These are phyloP conservation scores for Pterois miles DNA, from an alignment of 2,797 vertebrate species.

Conservation along the genomic window DNA sequence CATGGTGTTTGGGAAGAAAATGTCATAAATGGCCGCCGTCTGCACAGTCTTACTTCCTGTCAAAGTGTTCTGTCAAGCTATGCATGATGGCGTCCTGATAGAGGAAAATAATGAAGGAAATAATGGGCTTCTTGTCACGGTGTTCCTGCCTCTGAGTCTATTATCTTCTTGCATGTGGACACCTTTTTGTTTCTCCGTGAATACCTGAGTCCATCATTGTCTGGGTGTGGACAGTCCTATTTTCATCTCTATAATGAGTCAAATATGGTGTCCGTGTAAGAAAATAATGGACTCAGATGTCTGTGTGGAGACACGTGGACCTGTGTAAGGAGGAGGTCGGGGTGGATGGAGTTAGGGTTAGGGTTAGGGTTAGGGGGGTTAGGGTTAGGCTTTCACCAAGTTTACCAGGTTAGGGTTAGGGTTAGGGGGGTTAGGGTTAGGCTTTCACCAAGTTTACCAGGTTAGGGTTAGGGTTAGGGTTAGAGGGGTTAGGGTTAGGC, in stretches of 20 bases:
- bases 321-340: too few species aligned
- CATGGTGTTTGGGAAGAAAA: background rate
- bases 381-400: too few species aligned
- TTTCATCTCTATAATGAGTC: background rate
- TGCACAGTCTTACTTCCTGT: background rate
- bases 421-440: too few species aligned
- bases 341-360: too few species aligned
- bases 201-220: background rate
- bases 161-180: background rate
- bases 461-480: too few species aligned
- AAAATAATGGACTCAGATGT: background rate
- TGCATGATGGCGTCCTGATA: background rate
- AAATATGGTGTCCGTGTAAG: background rate
- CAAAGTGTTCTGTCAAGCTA: background rate
- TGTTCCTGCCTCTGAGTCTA: background rate
- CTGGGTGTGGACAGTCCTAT: background rate
- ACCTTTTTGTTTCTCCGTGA: background rate
- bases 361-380: too few species aligned
- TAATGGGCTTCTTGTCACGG: background rate
- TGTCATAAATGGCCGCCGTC: background rate
- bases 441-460: too few species aligned
- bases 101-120: background rate
- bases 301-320: too few species aligned
- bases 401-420: too few species aligned
- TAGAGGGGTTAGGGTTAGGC: too few species aligned